Evolutionary conservation across 2,113 vertebrate species (phyloP).

Genomic region (Heptranchias perlo): DNA sequence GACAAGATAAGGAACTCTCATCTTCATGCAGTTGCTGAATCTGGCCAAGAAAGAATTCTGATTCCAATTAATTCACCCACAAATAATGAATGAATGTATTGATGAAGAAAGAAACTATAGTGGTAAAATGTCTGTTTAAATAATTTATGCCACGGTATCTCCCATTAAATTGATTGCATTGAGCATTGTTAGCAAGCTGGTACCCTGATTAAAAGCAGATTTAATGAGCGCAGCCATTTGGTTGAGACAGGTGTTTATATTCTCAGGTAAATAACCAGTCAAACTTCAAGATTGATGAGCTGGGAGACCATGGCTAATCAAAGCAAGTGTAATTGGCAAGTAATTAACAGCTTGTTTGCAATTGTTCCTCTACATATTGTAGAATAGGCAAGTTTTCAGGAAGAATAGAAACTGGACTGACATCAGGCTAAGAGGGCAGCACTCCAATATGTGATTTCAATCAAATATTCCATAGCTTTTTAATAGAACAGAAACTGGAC

Average conservation of each 20-base stretch:
- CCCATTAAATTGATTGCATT: conserved; percentile 22
- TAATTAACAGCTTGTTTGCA: conserved; percentile 27
- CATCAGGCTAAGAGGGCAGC: not conserved
- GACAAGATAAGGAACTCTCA: not conserved
- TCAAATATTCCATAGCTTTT: too few relatives aligned
- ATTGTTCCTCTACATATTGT: not conserved
- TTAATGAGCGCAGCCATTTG: conserved; percentile 26
- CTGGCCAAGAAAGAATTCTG: not conserved
- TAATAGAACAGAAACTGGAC: not conserved
- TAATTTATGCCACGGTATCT: not conserved
- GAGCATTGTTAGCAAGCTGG: conserved; percentile 21
- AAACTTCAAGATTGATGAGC: conserved; percentile 28
- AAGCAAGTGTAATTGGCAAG: not conserved
- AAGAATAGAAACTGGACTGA: not conserved
- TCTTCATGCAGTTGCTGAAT: not conserved
- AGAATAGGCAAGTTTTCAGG: not conserved
- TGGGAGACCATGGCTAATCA: conserved; percentile 24
- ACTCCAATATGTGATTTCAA: too few relatives aligned
- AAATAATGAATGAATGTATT: not conserved
- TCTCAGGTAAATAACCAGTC: conserved; percentile 28
- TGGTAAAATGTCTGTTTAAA: not conserved
- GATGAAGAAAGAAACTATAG: not conserved
- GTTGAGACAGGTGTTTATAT: conserved; percentile 15
- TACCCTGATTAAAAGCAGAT: conserved; percentile 3
- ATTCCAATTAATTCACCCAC: not conserved